Evolutionary conservation across 2,888 invertebrate genomes (phyloP), one percentile per base, ranked within the genome.

Genomic region (Caradrina kadenii): DNA sequence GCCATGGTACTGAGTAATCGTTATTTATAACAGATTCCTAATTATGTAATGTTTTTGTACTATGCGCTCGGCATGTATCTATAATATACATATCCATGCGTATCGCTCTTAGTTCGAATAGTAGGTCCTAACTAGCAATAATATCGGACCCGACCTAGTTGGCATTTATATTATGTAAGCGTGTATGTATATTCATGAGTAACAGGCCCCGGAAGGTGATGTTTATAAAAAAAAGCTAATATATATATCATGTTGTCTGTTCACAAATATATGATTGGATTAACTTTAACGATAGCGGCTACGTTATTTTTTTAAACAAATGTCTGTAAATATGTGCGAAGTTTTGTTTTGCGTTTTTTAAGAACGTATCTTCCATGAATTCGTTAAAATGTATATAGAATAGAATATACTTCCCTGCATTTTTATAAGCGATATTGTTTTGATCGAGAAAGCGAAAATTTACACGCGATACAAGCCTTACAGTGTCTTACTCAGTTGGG

Each of bases 81-180:
- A 4, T 11, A 31, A 35, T 67, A 19, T 53, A 48, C 55, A 50
- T 63, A 54, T 48, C 26, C 49, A 42, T 71, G 68, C 56, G 71
- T 83, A 70, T 70, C 54, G 63, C 56, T 68, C 59, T 64, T 62
- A 71, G 22, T 64, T 68, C 50, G 64, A 64, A 72, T 63, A 49
- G 54, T 65, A 63, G 62, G 59, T 76, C 61, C 54, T 81, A 66
- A 72, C 22, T 73, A 73, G 74, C 65, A 80, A 62, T 81, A 72
- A 74, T 76, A 50, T 56, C 22, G 82, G 85, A 84, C 82, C 79
- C 76, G 76, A 80, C 72, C 58, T 88, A 87, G 88, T 83, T 86
- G 87, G 91, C 91, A 91, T 91, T 91, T 91, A 91, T 88, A 85
- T 87, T 76, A 81, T 81, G 82, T 84, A 82, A 83, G 85, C 63